Conservation (phyloP, 2,113 vertebrate genomes). For the Psephotus haematonotus region DNA sequence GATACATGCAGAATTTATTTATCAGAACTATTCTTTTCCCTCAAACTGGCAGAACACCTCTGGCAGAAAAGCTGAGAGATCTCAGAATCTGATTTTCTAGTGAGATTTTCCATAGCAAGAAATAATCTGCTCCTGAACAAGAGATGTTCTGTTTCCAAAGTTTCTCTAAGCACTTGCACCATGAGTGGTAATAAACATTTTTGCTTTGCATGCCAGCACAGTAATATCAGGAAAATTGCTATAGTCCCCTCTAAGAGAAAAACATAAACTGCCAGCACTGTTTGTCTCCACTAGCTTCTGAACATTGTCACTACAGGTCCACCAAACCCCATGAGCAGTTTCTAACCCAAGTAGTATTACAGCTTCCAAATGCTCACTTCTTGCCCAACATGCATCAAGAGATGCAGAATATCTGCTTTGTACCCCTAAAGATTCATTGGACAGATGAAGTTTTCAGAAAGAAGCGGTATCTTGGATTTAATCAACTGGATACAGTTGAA, state of each 20-base stretch:
- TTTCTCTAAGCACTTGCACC: neutral
- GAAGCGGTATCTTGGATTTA: neutral
- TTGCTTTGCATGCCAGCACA: neutral
- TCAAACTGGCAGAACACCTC: neutral
- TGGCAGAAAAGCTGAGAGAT: neutral
- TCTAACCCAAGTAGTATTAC: fast-evolving
- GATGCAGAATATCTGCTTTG: neutral
- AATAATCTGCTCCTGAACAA: neutral
- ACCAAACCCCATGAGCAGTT: neutral
- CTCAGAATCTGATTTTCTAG: neutral
- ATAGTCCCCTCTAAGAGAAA: neutral
- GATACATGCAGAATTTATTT: neutral
- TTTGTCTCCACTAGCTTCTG: neutral
- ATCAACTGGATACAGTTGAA: neutral
- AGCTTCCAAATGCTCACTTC: neutral
- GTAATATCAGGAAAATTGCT: neutral
- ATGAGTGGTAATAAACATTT: neutral
- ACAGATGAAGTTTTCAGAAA: neutral
- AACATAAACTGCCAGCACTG: neutral
- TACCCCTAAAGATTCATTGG: neutral
- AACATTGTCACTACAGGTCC: neutral
- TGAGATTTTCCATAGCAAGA: neutral
- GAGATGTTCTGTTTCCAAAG: neutral
- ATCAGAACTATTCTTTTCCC: neutral
- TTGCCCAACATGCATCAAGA: fast-evolving